A percentile compares a stretch with the other conserved stretches of the same genome.
Evolutionary conservation across 2,797 vertebrate species (phyloP).

Genomic region (Lithobates sylvaticus): DNA sequence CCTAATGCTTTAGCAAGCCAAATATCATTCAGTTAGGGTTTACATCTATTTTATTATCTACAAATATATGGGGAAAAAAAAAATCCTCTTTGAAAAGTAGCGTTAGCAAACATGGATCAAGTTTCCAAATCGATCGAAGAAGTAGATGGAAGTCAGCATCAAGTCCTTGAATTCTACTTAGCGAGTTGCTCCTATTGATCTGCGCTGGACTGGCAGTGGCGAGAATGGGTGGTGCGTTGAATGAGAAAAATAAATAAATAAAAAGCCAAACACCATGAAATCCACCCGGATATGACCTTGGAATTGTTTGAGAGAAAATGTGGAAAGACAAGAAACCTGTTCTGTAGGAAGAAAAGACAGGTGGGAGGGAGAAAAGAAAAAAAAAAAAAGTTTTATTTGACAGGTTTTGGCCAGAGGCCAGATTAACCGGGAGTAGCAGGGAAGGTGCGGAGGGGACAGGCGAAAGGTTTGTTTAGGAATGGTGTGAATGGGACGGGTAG

Average conservation of each 20-base stretch:
- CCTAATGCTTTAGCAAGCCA: too few species aligned
- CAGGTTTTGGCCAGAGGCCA: slow-evolving; percentile 58
- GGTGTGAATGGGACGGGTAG: slow-evolving; percentile 48
- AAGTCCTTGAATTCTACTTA: neutral
- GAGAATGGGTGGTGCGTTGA: neutral
- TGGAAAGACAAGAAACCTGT: slow-evolving; percentile 62
- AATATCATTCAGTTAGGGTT: too few species aligned
- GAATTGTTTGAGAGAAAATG: slow-evolving; percentile 58
- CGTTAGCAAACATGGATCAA: too few species aligned
- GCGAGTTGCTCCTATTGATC: neutral
- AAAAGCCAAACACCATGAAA: slow-evolving; percentile 22
- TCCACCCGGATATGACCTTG: slow-evolving; percentile 62
- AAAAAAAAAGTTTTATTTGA: slow-evolving; percentile 44
- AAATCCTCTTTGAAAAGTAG: too few species aligned
- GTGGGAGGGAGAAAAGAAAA: slow-evolving; percentile 46
- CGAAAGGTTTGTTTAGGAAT: slow-evolving; percentile 57
- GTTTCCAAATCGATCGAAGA: neutral
- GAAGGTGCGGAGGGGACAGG: slow-evolving; percentile 59
- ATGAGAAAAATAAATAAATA: slow-evolving; percentile 9
- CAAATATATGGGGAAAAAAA: too few species aligned
- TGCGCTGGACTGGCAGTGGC: neutral
- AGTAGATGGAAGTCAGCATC: neutral
- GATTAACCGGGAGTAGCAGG: slow-evolving; percentile 58
- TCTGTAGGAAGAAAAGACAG: slow-evolving; percentile 56
- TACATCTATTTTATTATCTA: too few species aligned